phyloP scores from a whole-genome alignment of 2,888 invertebrate species.

The Pheosia tremula region DNA sequence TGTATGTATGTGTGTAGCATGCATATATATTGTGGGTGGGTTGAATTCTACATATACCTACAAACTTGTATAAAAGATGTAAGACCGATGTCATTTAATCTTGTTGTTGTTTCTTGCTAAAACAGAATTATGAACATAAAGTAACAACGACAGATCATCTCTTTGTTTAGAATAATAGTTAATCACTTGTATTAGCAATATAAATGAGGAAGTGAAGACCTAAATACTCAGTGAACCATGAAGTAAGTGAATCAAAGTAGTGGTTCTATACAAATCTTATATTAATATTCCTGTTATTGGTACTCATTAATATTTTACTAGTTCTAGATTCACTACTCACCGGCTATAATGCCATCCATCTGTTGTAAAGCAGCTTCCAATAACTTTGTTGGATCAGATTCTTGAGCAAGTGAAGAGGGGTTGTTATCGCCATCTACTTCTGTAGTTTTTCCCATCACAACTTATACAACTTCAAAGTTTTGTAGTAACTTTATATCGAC shows the following conservation, averaged over 20 bases:
- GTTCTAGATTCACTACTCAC: conserved; percentile 66
- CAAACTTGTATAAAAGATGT: too few species aligned
- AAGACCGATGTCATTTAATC: too few species aligned
- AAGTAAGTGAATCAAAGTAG: conserved; percentile 30
- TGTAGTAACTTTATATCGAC: conserved; percentile 15
- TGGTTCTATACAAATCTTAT: neutral
- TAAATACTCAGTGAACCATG: conserved; percentile 57
- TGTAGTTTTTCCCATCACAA: conserved; percentile 77
- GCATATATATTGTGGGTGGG: too few species aligned
- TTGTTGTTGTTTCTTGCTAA: too few species aligned
- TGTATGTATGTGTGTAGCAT: too few species aligned
- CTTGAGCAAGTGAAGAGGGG: conserved; percentile 80
- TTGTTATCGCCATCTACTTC: conserved; percentile 81
- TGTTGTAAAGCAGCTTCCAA: conserved; percentile 94
- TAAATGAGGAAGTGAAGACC: conserved; percentile 47
- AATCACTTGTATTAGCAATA: conserved; percentile 12
- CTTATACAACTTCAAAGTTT: conserved; percentile 17
- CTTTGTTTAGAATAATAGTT: too few species aligned
- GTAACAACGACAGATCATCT: neutral
- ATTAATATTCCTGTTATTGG: neutral
- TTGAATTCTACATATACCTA: too few species aligned
- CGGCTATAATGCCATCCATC: conserved; percentile 95
- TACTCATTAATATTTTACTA: neutral
- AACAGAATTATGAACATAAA: neutral
- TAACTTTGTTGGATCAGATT: conserved; percentile 94